Conservation (phyloP, 2,888 invertebrate genomes). For the Andrena haemorrhoa region DNA sequence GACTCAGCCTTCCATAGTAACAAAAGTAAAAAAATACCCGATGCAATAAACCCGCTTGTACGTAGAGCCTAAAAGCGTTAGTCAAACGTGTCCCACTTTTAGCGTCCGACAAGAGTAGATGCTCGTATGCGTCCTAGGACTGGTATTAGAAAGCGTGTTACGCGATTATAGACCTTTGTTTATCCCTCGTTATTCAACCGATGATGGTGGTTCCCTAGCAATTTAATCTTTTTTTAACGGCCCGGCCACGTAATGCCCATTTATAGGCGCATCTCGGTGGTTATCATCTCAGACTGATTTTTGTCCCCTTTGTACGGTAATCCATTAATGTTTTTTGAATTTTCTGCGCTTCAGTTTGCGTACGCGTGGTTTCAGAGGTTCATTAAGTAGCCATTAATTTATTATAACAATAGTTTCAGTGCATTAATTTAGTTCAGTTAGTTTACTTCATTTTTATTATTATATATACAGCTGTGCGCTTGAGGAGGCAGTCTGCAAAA, state of each 20-base stretch:
- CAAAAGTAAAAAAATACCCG: constrained; percentile 17
- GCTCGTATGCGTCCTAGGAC: constrained; percentile 52
- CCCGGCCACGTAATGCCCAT: constrained; percentile 47
- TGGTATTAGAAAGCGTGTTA: constrained; percentile 77
- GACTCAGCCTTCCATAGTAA: constrained; percentile 23
- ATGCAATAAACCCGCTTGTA: constrained; percentile 26
- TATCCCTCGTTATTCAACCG: constrained; percentile 66
- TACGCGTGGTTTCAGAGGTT: too few species aligned
- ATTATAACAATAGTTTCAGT: too few species aligned
- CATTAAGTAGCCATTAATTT: too few species aligned
- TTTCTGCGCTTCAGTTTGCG: too few species aligned
- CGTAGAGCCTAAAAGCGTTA: constrained; percentile 35
- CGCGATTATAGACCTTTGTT: constrained; percentile 71
- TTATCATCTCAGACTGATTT: neutral
- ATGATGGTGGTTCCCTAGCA: constrained; percentile 64
- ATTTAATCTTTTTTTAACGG: constrained; percentile 54
- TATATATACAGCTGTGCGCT: too few species aligned
- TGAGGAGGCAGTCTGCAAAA: neutral
- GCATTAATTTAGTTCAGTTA: too few species aligned
- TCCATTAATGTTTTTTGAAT: neutral
- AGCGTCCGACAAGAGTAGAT: constrained; percentile 35
- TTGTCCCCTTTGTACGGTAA: too few species aligned
- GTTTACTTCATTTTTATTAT: too few species aligned
- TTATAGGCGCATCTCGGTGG: neutral
- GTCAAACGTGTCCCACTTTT: constrained; percentile 49